phyloP scores from a whole-genome alignment of 2,888 invertebrate species.

The Cheilosia variabilis region DNA sequence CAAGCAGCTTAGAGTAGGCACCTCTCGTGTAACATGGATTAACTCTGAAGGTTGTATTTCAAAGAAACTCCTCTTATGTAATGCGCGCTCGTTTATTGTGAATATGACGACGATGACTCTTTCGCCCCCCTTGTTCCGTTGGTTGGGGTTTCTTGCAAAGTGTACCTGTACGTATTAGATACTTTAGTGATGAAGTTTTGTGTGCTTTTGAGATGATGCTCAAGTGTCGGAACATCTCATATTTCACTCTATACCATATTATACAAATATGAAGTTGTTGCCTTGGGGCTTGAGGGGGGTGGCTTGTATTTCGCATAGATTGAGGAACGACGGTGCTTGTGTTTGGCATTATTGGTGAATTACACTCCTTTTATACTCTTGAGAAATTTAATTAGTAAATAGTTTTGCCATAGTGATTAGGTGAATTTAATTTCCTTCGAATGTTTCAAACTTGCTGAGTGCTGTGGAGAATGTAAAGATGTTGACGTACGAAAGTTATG shows the following conservation, averaged over 20 bases:
- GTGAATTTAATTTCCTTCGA: conserved; percentile 50
- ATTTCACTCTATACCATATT: conserved; percentile 63
- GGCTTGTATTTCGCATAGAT: not conserved
- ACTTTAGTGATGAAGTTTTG: not conserved
- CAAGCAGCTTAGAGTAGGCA: conserved; percentile 37
- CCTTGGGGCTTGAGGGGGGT: not conserved
- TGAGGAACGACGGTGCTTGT: not conserved
- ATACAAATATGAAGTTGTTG: conserved; percentile 44
- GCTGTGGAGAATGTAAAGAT: no score
- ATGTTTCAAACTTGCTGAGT: conserved; percentile 7
- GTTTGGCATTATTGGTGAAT: conserved; percentile 50
- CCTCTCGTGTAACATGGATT: conserved; percentile 58
- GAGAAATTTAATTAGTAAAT: conserved; percentile 72
- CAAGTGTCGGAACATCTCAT: conserved; percentile 73
- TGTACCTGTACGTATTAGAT: no score
- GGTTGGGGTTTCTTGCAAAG: no score
- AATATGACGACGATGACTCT: conserved; percentile 61
- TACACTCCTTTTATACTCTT: conserved; percentile 51
- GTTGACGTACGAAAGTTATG: no score
- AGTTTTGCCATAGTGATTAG: conserved; percentile 58
- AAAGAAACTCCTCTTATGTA: conserved; percentile 62
- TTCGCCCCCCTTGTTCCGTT: not conserved
- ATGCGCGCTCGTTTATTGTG: conserved; percentile 59
- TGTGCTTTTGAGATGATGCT: conserved; percentile 64
- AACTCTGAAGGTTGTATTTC: conserved; percentile 71